Evolutionary conservation across 2,888 invertebrate genomes (phyloP).

Genomic region (Ormyrus pomaceus): DNA sequence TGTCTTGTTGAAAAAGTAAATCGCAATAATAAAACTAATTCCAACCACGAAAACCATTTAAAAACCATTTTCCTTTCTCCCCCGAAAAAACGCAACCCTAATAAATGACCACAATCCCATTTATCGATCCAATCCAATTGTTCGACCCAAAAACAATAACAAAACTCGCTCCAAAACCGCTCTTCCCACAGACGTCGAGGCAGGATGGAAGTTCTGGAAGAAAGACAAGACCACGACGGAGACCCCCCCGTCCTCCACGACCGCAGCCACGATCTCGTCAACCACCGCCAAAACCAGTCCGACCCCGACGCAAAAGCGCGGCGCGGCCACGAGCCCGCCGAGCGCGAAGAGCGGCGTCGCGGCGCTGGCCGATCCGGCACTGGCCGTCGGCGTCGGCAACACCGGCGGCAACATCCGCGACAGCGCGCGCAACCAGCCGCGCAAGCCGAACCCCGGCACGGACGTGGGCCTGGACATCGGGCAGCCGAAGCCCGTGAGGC

Average conservation of each 20-base stretch:
- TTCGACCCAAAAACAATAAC: neutral
- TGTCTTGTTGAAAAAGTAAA: too few relatives aligned
- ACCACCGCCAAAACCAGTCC: constrained; percentile 16
- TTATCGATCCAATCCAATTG: too few relatives aligned
- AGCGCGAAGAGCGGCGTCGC: constrained; percentile 62
- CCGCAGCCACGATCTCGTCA: constrained; percentile 45
- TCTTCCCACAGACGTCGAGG: constrained; percentile 39
- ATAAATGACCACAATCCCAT: too few relatives aligned
- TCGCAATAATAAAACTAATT: too few relatives aligned
- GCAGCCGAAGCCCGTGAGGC: constrained; percentile 59
- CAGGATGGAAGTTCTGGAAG: constrained; percentile 71
- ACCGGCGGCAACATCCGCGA: constrained; percentile 62
- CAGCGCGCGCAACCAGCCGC: constrained; percentile 60
- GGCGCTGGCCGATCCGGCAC: constrained; percentile 65
- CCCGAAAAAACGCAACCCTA: too few relatives aligned
- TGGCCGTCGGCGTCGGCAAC: constrained; percentile 66
- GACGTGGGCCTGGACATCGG: constrained; percentile 69
- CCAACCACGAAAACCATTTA: too few relatives aligned
- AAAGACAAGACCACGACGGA: constrained; percentile 51
- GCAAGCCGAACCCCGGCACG: constrained; percentile 69
- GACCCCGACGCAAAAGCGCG: neutral
- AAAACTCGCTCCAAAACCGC: neutral
- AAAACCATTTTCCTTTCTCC: too few relatives aligned
- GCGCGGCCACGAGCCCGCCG: constrained; percentile 17
- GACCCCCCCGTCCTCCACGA: neutral